phyloP scores from a whole-genome alignment of 2,113 vertebrate genomes.

The Sturnus vulgaris region DNA sequence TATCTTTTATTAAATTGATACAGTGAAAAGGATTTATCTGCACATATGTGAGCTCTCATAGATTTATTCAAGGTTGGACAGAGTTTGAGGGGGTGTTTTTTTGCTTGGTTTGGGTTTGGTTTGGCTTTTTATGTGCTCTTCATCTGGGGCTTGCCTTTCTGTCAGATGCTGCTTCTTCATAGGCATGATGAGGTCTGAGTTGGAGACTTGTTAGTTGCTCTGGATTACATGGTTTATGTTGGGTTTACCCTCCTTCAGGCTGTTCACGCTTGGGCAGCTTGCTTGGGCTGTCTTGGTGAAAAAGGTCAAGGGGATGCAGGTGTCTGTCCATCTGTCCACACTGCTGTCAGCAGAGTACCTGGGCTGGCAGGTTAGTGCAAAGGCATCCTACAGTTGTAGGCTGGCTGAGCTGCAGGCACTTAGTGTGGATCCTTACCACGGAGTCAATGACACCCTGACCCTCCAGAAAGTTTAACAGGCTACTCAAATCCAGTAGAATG shows the following conservation, averaged over 20 bases:
- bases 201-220: not conserved
- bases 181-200: fast-evolving
- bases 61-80: not conserved
- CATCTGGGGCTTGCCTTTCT: not conserved
- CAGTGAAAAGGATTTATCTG: not conserved
- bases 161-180: fast-evolving
- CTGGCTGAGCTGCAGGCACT: not conserved
- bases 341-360: not conserved
- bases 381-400: not conserved
- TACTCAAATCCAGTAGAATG: not conserved
- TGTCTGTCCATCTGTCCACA: not conserved
- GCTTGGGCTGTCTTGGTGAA: not conserved
- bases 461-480: not conserved
- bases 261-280: not conserved
- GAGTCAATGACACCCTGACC: not conserved
- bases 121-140: not conserved
- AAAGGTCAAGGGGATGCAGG: not conserved
- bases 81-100: not conserved
- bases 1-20: not conserved
- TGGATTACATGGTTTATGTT: not conserved
- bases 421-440: not conserved
- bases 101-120: not conserved
- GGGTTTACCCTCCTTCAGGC: not conserved
- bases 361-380: not conserved
- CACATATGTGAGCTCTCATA: not conserved